Percentiles rank a stretch among this genome's conserved stretches.
These are phyloP conservation scores for Melanogrammus aeglefinus DNA, from an alignment of 2,797 vertebrate genomes.

Conservation along the genomic window DNA sequence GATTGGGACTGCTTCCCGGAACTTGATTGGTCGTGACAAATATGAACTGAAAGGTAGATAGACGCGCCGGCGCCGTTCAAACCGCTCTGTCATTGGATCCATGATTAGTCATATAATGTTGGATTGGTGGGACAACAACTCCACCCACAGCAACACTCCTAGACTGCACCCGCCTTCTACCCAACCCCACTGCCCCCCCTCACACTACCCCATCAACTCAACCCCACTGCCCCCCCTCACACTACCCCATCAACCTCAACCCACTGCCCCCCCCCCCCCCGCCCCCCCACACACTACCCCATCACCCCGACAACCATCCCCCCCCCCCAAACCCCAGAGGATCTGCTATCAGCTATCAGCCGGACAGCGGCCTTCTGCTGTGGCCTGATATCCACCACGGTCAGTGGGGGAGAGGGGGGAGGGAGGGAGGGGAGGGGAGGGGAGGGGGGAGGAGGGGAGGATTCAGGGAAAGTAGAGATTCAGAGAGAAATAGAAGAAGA, in stretches of 20 bases:
- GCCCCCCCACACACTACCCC: slow-evolving; percentile 51
- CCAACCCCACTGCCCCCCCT: slow-evolving; percentile 18
- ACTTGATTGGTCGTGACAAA: no score
- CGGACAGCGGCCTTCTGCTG: slow-evolving; percentile 70
- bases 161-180: slow-evolving; percentile 19
- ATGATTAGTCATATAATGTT: no score
- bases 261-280: slow-evolving; percentile 45
- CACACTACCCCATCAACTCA: neutral
- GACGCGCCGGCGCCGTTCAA: no score
- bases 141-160: slow-evolving; percentile 16
- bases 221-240: slow-evolving; percentile 44
- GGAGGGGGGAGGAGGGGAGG: slow-evolving; percentile 42
- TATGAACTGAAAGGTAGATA: no score
- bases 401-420: slow-evolving; percentile 46
- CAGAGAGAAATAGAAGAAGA: slow-evolving; percentile 39
- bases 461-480: slow-evolving; percentile 52
- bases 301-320: slow-evolving; percentile 29
- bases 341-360: slow-evolving; percentile 65
- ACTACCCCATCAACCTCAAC: slow-evolving; percentile 41
- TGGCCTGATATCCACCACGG: slow-evolving; percentile 68
- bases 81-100: no score
- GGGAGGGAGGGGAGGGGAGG: neutral
- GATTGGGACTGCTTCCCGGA: no score
- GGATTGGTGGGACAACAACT: no score
- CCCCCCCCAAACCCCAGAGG: slow-evolving; percentile 61